Conservation (phyloP, 2,113 vertebrate species). For the Choloepus hoffmanni region DNA sequence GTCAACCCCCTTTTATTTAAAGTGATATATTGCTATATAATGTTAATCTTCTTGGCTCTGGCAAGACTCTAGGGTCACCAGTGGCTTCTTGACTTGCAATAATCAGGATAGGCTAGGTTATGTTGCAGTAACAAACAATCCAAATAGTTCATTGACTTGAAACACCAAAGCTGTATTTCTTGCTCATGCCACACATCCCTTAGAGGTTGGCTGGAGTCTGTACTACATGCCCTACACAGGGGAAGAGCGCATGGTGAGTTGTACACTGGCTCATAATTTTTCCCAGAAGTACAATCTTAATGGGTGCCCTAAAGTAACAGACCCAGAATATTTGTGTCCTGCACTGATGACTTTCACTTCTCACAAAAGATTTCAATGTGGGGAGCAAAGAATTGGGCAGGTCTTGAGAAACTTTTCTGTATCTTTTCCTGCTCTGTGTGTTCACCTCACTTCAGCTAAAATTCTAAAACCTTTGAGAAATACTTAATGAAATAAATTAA, state of each 20-base stretch:
- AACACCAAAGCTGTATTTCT: background rate
- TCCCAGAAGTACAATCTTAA: background rate
- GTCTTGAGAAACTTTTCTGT: background rate
- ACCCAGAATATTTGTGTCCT: background rate
- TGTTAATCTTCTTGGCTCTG: background rate
- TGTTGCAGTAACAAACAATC: slow-evolving; percentile 9
- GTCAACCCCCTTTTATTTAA: background rate
- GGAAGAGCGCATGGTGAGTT: background rate
- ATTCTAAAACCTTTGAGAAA: background rate
- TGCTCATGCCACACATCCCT: background rate
- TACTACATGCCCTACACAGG: background rate
- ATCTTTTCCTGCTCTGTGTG: background rate
- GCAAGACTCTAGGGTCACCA: background rate
- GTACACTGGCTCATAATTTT: background rate
- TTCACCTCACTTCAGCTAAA: background rate
- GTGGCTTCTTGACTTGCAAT: background rate
- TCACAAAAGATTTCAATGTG: background rate
- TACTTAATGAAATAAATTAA: background rate
- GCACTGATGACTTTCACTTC: background rate
- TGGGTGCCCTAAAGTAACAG: background rate
- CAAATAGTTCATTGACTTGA: background rate
- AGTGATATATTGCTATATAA: background rate
- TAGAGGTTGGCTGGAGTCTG: background rate
- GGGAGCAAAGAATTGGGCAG: background rate
- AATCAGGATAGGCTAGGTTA: background rate